Percentiles rank a stretch among this genome's conserved stretches.
These are phyloP conservation scores for Dryobota labecula DNA, from an alignment of 2,888 invertebrate genomes.

Conservation along the genomic window DNA sequence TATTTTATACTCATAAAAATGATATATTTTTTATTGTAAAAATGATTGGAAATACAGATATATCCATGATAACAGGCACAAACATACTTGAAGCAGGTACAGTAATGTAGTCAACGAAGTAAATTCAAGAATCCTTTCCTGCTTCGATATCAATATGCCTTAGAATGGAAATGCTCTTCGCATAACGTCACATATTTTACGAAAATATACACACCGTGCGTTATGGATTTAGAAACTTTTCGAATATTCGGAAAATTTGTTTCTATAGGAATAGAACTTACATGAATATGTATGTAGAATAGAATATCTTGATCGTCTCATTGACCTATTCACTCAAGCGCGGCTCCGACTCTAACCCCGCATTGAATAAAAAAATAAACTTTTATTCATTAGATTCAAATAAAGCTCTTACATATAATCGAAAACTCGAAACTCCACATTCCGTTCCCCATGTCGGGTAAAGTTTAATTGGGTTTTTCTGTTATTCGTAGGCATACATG, in stretches of 20 bases:
- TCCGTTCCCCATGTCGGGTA: slow-evolving; percentile 4
- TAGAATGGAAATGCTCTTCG: slow-evolving; percentile 17
- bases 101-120: neutral
- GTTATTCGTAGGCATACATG: slow-evolving; percentile 16
- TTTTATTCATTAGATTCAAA: slow-evolving; percentile 37
- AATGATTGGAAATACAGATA: neutral
- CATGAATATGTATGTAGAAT: slow-evolving; percentile 20
- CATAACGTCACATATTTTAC: slow-evolving; percentile 35
- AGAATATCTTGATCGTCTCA: slow-evolving; percentile 15
- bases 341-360: neutral
- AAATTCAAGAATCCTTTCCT: slow-evolving; percentile 2
- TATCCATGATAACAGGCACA: neutral
- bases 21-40: neutral
- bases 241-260: slow-evolving; percentile 67
- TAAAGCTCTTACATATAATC: slow-evolving; percentile 15
- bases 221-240: slow-evolving; percentile 60
- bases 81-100: neutral
- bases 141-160: slow-evolving; percentile 6
- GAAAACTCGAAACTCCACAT: slow-evolving; percentile 36
- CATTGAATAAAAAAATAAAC: slow-evolving; percentile 21
- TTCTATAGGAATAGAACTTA: slow-evolving; percentile 37
- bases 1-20: neutral
- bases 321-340: slow-evolving; percentile 29
- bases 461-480: slow-evolving; percentile 58
- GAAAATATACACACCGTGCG: slow-evolving; percentile 4